Percentiles rank a stretch among this genome's conserved stretches.
Evolutionary conservation across 2,113 vertebrate species (phyloP).

Genomic region (Sphyrna mokarran): DNA sequence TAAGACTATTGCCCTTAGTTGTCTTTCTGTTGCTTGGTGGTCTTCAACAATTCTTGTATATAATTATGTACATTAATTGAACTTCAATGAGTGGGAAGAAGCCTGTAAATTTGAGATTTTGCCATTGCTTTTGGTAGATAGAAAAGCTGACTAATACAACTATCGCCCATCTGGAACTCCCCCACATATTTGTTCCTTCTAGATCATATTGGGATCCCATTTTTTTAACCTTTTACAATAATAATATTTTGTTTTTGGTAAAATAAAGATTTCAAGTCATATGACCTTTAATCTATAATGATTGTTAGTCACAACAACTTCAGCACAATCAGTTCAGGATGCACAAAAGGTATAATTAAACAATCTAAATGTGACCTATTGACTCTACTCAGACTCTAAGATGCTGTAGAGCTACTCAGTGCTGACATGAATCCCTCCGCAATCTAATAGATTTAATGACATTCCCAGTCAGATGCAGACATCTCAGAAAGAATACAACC

Average conservation of each 20-base stretch:
- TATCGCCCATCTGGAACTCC: background rate
- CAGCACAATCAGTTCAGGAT: background rate
- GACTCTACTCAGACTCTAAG: background rate
- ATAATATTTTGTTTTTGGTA: background rate
- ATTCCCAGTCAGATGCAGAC: too few relatives aligned
- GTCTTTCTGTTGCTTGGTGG: background rate
- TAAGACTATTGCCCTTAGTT: background rate
- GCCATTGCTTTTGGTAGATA: background rate
- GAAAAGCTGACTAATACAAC: background rate
- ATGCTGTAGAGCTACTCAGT: background rate
- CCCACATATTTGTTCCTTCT: background rate
- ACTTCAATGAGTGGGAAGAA: background rate
- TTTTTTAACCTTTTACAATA: background rate
- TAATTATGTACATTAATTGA: background rate
- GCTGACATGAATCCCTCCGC: background rate
- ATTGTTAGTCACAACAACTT: background rate
- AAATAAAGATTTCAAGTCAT: background rate
- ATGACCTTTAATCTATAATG: background rate
- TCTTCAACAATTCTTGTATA: background rate
- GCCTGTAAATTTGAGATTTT: background rate
- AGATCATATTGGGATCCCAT: background rate
- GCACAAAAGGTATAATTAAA: background rate
- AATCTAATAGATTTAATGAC: conserved; percentile 24
- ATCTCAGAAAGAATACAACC: background rate
- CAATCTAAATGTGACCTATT: background rate